phyloP scores from a whole-genome alignment of 2,797 vertebrate genomes.

The Alectoris magna region DNA sequence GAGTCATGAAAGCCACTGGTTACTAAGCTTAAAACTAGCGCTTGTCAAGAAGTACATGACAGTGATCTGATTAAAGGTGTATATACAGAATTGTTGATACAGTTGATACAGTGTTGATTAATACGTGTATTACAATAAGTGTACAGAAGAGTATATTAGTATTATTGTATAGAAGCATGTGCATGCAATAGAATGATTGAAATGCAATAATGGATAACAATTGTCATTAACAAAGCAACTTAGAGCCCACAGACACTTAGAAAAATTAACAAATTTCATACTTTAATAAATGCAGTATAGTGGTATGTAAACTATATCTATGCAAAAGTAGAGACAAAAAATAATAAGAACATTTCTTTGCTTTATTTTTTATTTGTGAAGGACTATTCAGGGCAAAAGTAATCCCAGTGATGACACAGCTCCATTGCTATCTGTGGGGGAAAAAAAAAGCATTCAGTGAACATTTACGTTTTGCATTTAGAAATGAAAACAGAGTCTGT shows the following conservation, averaged over 20 bases:
- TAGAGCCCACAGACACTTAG: background rate
- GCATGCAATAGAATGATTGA: background rate
- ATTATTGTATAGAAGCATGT: background rate
- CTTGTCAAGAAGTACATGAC: background rate
- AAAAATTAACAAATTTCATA: background rate
- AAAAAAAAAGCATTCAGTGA: background rate
- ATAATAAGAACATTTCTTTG: background rate
- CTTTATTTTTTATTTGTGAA: conserved; percentile 23
- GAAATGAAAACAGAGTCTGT: conserved; percentile 13
- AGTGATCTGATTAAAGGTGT: background rate
- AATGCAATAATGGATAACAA: background rate
- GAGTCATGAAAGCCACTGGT: background rate
- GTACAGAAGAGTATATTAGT: background rate
- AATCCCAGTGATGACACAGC: background rate
- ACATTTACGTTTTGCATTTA: conserved; percentile 28
- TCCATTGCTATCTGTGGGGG: background rate
- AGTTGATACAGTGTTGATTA: background rate
- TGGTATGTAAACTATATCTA: background rate
- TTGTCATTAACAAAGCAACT: background rate
- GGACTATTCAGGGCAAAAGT: background rate
- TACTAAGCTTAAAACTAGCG: background rate
- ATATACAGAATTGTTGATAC: background rate
- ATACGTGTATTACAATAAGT: background rate
- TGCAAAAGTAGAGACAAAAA: background rate
- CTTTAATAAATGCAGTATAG: background rate